Percentiles rank a stretch among this genome's conserved stretches.
Evolutionary conservation across 2,888 invertebrate species (phyloP).

Genomic region (Nomada fucata): DNA sequence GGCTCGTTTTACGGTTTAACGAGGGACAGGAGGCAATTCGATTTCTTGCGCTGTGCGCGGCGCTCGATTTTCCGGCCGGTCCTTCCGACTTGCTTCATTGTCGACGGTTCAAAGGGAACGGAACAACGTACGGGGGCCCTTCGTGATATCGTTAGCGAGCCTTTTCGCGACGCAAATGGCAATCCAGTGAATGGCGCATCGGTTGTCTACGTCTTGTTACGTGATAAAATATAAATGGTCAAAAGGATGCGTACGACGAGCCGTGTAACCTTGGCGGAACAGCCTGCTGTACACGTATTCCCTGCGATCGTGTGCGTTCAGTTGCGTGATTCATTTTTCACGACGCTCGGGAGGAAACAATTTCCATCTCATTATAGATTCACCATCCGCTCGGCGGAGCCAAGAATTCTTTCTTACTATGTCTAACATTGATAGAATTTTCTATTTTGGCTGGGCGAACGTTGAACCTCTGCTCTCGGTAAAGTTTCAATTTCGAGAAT

Average conservation of each 20-base stretch:
- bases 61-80: slow-evolving; percentile 6
- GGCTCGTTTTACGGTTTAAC: slow-evolving; percentile 36
- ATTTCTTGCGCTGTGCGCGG: slow-evolving; percentile 7
- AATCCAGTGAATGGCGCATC: slow-evolving; percentile 16
- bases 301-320: slow-evolving; percentile 22
- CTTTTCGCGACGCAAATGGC: slow-evolving; percentile 9
- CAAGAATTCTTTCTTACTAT: not conserved
- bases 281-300: slow-evolving; percentile 5
- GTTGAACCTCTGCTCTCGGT: not conserved
- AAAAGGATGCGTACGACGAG: slow-evolving; percentile 32
- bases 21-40: slow-evolving; percentile 15
- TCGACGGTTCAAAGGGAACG: not conserved
- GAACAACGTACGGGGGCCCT: not conserved
- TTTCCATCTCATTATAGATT: slow-evolving; percentile 42
- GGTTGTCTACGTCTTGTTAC: slow-evolving; percentile 13
- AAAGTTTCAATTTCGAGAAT: not conserved
- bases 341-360: not conserved
- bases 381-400: slow-evolving; percentile 5
- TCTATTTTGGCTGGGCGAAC: too few species aligned
- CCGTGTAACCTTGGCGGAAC: slow-evolving; percentile 39
- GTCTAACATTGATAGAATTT: slow-evolving; percentile 7
- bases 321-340: slow-evolving; percentile 39
- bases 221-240: slow-evolving; percentile 31
- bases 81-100: slow-evolving; percentile 12
- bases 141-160: slow-evolving; percentile 22